phyloP scores from a whole-genome alignment of 2,888 invertebrate genomes.

The Nymphalis urticae region DNA sequence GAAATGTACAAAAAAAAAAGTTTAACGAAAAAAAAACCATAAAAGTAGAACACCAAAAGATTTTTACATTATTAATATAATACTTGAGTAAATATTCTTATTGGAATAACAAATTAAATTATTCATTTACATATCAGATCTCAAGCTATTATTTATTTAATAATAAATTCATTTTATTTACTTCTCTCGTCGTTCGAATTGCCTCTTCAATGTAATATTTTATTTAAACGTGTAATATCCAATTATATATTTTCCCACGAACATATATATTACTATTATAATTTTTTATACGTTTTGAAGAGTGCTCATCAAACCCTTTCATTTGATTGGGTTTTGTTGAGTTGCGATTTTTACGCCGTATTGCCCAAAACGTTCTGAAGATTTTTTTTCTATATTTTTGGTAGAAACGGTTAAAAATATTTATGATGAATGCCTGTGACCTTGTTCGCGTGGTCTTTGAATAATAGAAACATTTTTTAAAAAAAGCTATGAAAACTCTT shows the following conservation, averaged over 20 bases:
- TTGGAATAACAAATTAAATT: too few species aligned
- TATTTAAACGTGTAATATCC: background rate
- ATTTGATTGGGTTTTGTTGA: slow-evolving; percentile 9
- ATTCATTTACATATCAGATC: too few species aligned
- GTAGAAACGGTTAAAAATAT: background rate
- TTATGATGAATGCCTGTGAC: too few species aligned
- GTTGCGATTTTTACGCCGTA: slow-evolving; percentile 21
- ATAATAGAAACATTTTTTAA: too few species aligned
- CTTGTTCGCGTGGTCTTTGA: too few species aligned
- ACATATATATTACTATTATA: background rate
- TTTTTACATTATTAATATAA: too few species aligned
- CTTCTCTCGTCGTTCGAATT: background rate
- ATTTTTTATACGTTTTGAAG: background rate
- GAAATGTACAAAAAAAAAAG: too few species aligned
- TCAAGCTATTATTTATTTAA: background rate
- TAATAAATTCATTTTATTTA: slow-evolving; percentile 4
- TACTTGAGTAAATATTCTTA: too few species aligned
- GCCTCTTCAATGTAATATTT: background rate
- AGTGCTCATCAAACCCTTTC: slow-evolving; percentile 24
- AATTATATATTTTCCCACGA: background rate
- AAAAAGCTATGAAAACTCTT: too few species aligned
- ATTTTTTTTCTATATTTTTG: background rate
- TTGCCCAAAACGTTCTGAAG: slow-evolving; percentile 14
- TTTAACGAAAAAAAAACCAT: too few species aligned
- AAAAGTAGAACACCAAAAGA: too few species aligned